phyloP scores from a whole-genome alignment of 2,797 vertebrate species.

The Halcyon chelicuti region DNA sequence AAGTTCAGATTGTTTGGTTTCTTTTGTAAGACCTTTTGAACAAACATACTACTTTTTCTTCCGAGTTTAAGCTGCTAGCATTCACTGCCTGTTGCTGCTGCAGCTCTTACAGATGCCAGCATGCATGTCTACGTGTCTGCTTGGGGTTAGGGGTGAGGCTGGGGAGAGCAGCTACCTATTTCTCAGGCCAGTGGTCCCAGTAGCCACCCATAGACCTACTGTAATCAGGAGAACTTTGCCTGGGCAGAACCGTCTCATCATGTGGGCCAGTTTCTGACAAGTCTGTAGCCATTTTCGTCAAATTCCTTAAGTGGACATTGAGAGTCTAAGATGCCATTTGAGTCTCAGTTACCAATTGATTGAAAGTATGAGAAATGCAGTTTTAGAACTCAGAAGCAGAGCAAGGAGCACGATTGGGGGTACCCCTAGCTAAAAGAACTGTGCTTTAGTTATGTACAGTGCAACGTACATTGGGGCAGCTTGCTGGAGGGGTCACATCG shows the following conservation, averaged over 20 bases:
- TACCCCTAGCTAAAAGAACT: background rate
- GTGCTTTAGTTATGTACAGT: background rate
- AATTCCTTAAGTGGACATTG: fast-evolving
- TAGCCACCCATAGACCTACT: background rate
- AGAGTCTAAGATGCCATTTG: background rate
- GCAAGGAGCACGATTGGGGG: background rate
- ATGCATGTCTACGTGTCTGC: background rate
- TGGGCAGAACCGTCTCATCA: background rate
- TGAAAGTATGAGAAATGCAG: background rate
- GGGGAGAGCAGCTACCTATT: background rate
- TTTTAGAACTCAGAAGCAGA: background rate
- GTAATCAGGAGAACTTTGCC: background rate
- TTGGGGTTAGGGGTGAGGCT: background rate
- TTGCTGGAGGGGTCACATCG: background rate
- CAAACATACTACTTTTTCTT: background rate
- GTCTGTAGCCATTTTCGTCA: background rate
- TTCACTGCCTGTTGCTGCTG: background rate
- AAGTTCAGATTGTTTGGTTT: background rate
- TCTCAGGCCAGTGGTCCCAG: background rate
- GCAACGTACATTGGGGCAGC: background rate
- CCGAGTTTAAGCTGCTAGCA: background rate
- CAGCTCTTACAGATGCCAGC: background rate
- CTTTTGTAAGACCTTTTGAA: background rate
- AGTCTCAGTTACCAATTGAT: background rate
- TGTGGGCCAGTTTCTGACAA: background rate